Evolutionary conservation across 2,797 vertebrate genomes (phyloP).

Genomic region (Phalloptychus januarius): DNA sequence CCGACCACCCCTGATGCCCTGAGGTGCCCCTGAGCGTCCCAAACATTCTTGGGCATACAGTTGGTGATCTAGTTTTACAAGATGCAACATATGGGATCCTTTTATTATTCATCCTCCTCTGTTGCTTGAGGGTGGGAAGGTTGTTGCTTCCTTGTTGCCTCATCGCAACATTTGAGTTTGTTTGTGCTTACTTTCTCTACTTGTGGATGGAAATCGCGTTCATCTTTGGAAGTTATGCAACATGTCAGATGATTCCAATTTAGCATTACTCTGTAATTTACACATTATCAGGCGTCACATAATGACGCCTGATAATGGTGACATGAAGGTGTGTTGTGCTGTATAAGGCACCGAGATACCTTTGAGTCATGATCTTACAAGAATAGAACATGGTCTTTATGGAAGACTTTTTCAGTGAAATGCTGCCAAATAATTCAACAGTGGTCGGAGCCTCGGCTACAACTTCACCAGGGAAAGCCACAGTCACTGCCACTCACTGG

Average conservation of each 20-base stretch:
- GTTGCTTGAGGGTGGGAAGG: constrained; percentile 31
- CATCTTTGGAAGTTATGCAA: constrained; percentile 35
- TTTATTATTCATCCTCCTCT: constrained; percentile 73
- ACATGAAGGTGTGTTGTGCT: background rate
- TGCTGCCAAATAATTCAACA: too few species aligned
- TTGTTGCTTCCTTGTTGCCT: constrained; percentile 20
- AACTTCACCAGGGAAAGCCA: too few species aligned
- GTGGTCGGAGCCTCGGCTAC: too few species aligned
- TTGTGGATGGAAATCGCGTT: constrained; percentile 24
- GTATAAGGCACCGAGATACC: too few species aligned
- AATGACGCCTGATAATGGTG: background rate
- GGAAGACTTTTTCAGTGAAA: too few species aligned
- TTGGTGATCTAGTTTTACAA: constrained; percentile 81
- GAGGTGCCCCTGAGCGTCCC: constrained; percentile 49
- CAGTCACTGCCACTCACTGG: too few species aligned
- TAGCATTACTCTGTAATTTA: background rate
- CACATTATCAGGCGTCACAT: background rate
- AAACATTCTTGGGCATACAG: constrained; percentile 72
- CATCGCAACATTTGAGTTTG: constrained; percentile 15
- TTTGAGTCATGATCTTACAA: too few species aligned
- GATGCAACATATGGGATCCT: constrained; percentile 71
- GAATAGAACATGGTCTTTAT: too few species aligned
- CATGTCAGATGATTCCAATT: constrained; percentile 22
- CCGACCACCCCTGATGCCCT: constrained; percentile 37
- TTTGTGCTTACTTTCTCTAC: constrained; percentile 12